phyloP scores from a whole-genome alignment of 2,113 vertebrate species.

The Macroglossus sobrinus region DNA sequence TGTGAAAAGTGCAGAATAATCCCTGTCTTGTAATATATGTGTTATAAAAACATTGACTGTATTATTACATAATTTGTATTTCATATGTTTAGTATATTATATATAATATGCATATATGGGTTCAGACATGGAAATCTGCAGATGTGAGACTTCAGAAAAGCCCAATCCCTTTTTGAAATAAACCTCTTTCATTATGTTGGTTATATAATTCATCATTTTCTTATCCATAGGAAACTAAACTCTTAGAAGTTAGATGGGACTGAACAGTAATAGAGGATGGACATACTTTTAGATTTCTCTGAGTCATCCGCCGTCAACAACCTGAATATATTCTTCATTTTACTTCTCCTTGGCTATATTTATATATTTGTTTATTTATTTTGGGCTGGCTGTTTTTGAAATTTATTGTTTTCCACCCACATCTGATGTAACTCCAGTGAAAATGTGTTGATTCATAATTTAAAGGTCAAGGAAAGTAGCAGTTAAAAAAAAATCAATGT shows the following conservation, averaged over 20 bases:
- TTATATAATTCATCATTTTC: not conserved
- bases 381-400: not conserved
- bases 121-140: not conserved
- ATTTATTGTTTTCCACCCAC: constrained; percentile 48
- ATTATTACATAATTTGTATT: not conserved
- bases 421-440: constrained; percentile 19
- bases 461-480: constrained; percentile 42
- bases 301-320: not conserved
- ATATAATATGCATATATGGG: not conserved
- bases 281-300: not conserved
- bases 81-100: not conserved
- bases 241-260: not conserved
- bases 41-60: not conserved
- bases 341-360: not conserved
- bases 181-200: not conserved
- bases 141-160: not conserved
- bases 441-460: constrained; percentile 52
- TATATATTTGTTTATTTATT: constrained; percentile 36
- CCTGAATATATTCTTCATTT: not conserved
- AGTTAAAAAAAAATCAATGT: not conserved
- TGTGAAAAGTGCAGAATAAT: not conserved
- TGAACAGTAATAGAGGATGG: not conserved
- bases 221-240: not conserved
- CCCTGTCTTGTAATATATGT: not conserved
- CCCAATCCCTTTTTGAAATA: not conserved